These are phyloP conservation scores for Hyposoter dolosus DNA, from an alignment of 2,888 invertebrate genomes.

Conservation along the genomic window DNA sequence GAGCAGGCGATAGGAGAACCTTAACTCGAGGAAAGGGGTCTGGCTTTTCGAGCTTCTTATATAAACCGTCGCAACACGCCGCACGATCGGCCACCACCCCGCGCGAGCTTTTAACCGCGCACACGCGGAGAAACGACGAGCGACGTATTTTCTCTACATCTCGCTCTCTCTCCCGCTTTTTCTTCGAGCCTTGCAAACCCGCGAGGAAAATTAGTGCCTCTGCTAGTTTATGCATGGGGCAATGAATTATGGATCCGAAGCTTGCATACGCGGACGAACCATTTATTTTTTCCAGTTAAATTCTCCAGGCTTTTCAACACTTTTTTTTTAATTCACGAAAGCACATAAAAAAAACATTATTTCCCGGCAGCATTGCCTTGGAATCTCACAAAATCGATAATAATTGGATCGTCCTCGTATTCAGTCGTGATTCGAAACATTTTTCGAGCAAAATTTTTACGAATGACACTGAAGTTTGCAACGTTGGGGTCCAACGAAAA, in stretches of 20 bases:
- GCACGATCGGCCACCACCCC: slow-evolving; percentile 50
- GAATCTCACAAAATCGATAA: too few species aligned
- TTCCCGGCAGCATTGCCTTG: too few species aligned
- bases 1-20: slow-evolving; percentile 30
- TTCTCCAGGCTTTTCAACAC: not conserved
- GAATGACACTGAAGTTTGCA: too few species aligned
- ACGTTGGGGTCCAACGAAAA: too few species aligned
- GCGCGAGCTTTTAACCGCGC: slow-evolving; percentile 31
- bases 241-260: slow-evolving; percentile 63
- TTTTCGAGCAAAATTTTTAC: too few species aligned
- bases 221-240: slow-evolving; percentile 66
- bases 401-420: too few species aligned
- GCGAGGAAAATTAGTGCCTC: slow-evolving; percentile 72
- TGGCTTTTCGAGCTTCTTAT: slow-evolving; percentile 34
- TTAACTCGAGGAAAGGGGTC: slow-evolving; percentile 26
- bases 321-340: slow-evolving; percentile 1
- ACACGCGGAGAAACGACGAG: slow-evolving; percentile 23
- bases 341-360: too few species aligned
- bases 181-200: slow-evolving; percentile 17
- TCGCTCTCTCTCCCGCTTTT: not conserved
- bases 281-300: slow-evolving; percentile 1
- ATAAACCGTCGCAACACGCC: slow-evolving; percentile 36
- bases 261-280: slow-evolving; percentile 1
- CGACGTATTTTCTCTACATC: not conserved
- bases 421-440: too few species aligned